Conservation (phyloP, 2,113 vertebrate species). For the Parotia lawesii region DNA sequence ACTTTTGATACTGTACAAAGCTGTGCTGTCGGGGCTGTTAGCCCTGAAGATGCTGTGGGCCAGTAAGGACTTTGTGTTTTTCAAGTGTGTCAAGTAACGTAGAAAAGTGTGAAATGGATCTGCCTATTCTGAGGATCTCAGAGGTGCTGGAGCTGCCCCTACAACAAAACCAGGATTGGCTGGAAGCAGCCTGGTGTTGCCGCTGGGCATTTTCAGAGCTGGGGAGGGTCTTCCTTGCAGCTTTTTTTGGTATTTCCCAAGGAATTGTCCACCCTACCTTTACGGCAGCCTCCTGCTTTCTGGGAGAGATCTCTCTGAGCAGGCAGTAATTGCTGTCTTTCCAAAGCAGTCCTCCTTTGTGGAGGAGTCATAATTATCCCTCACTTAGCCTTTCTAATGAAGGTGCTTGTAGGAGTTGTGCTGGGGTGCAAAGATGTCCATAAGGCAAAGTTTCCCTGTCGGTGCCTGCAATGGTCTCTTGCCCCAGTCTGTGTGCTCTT, state of each 20-base stretch:
- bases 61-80: neutral
- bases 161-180: neutral
- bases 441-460: neutral
- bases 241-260: neutral
- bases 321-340: slow-evolving; percentile 4
- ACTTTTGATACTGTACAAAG: neutral
- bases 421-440: neutral
- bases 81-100: neutral
- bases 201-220: neutral
- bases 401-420: neutral
- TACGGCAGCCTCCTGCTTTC: neutral
- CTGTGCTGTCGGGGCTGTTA: neutral
- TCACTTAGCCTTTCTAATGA: neutral
- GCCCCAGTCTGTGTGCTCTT: rapidly evolving
- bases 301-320: neutral
- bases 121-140: neutral
- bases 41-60: neutral
- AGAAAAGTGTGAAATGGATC: neutral
- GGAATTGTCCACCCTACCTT: neutral
- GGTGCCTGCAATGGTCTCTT: neutral
- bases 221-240: neutral
- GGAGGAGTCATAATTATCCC: slow-evolving; percentile 11
- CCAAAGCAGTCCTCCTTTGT: neutral
- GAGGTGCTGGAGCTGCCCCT: neutral
- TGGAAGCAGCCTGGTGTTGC: neutral